Evolutionary conservation across 1,140 invertebrate species (phyloP).

Genomic region (Neodiprion fabricii): DNA sequence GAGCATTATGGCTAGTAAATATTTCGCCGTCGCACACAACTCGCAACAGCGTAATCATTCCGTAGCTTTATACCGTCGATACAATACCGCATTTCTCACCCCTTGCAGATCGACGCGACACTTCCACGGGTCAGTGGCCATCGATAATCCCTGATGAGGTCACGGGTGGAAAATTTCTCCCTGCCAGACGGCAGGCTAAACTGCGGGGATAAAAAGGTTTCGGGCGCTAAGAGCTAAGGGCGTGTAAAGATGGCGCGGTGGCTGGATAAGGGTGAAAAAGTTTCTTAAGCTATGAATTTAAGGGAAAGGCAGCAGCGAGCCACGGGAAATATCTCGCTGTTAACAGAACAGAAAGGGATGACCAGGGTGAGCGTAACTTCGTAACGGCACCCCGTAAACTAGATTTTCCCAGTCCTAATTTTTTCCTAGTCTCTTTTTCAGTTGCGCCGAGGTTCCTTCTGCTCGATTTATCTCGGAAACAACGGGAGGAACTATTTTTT

Average conservation of each 20-base stretch:
- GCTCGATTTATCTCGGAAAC: background rate
- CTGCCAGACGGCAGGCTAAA: background rate
- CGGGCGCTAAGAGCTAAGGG: no score
- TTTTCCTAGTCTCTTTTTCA: no score
- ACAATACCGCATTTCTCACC: no score
- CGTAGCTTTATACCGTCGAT: no score
- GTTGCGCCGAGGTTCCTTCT: background rate
- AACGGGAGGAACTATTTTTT: background rate
- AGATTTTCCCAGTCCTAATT: background rate
- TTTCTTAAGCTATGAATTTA: slow-evolving; percentile 8
- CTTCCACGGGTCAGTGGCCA: background rate
- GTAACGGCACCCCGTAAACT: background rate
- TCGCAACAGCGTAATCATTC: no score
- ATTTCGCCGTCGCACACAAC: no score
- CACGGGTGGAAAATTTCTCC: background rate
- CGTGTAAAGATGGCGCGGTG: no score
- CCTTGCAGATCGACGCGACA: background rate
- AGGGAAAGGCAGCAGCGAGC: background rate
- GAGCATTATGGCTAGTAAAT: no score
- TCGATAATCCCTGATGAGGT: slow-evolving; percentile 4
- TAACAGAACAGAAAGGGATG: slow-evolving; percentile 4
- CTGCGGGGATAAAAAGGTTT: background rate
- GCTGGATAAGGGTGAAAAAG: background rate
- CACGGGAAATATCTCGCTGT: background rate
- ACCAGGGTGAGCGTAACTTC: background rate